Conservation (phyloP, 2,888 invertebrate genomes). For the Aleiodes alternator region DNA sequence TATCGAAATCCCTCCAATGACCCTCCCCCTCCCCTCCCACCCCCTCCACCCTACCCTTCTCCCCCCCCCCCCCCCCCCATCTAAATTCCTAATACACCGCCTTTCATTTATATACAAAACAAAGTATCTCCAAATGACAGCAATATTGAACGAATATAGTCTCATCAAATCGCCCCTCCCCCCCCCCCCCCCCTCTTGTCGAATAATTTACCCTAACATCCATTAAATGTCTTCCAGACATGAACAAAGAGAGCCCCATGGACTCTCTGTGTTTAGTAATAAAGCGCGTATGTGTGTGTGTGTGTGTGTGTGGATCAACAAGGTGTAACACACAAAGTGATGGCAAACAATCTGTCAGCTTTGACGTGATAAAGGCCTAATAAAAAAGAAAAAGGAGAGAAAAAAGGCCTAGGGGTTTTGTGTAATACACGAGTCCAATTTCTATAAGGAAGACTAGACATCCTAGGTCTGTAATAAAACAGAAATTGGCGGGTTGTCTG, state of each 20-base stretch:
- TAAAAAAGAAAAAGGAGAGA: constrained; percentile 60
- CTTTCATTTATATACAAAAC: neutral
- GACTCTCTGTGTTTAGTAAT: neutral
- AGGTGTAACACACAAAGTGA: constrained; percentile 54
- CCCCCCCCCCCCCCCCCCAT: no score
- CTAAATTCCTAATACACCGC: no score
- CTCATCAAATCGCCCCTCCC: neutral
- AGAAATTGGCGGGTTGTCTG: constrained; percentile 60
- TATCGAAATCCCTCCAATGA: neutral
- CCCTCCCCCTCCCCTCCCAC: no score
- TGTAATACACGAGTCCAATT: constrained; percentile 31
- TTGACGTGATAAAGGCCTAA: constrained; percentile 62
- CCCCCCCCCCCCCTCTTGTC: neutral
- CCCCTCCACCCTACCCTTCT: no score
- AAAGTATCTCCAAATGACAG: neutral
- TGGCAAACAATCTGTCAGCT: constrained; percentile 61
- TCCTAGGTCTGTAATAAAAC: constrained; percentile 59
- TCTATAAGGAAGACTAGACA: constrained; percentile 43
- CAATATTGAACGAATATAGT: constrained; percentile 22
- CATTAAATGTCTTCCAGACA: constrained; percentile 13
- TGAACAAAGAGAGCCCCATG: constrained; percentile 17
- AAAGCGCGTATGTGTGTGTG: neutral
- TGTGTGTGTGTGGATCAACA: constrained; percentile 46
- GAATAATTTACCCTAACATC: constrained; percentile 30
- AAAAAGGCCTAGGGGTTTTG: constrained; percentile 17